Evolutionary conservation across 2,888 invertebrate genomes (phyloP).

Genomic region (Muschampia plurimacula): DNA sequence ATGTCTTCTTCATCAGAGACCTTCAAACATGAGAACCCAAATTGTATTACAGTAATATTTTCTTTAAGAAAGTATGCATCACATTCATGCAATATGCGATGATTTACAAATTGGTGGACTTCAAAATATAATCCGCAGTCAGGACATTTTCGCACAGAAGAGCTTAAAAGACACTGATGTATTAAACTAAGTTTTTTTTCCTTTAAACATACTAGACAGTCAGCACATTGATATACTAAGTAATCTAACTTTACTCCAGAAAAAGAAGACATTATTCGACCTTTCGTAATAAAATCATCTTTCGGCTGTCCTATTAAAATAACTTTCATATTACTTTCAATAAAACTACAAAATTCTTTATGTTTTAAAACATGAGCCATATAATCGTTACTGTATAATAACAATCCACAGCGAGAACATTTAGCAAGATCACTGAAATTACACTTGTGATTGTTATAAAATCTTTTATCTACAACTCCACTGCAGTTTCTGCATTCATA

Average conservation of each 20-base stretch:
- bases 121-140: conserved; percentile 62
- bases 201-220: conserved; percentile 61
- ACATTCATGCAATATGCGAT: conserved; percentile 59
- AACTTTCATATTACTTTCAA: conserved; percentile 60
- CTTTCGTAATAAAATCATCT: conserved; percentile 16
- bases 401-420: conserved; percentile 63
- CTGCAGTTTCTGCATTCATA: conserved; percentile 70
- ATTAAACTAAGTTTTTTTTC: conserved; percentile 47
- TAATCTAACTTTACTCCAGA: conserved; percentile 63
- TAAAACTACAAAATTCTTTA: conserved; percentile 55
- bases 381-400: conserved; percentile 54
- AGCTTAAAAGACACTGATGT: conserved; percentile 58
- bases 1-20: background rate
- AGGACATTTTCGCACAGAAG: conserved; percentile 56
- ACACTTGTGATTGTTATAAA: conserved; percentile 56
- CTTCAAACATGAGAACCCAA: background rate
- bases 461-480: conserved; percentile 56
- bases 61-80: conserved; percentile 58
- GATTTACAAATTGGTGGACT: conserved; percentile 55
- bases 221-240: conserved; percentile 62
- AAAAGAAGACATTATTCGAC: conserved; percentile 49
- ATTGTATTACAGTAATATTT: conserved; percentile 50
- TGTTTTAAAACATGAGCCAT: conserved; percentile 61
- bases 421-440: conserved; percentile 51
- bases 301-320: conserved; percentile 59